Conservation (phyloP, 2,888 invertebrate genomes). For the Patella pellucida region DNA sequence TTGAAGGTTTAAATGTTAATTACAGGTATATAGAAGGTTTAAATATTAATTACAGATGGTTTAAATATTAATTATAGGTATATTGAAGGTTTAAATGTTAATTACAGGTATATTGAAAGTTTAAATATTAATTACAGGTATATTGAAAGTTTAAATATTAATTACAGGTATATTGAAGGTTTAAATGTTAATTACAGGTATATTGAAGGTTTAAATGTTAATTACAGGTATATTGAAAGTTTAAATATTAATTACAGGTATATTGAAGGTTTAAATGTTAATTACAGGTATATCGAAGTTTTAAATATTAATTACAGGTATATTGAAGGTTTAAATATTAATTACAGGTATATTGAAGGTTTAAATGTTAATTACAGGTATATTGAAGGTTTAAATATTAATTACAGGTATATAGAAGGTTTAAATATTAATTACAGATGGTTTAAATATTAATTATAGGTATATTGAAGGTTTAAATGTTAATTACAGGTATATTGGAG, state of each 20-base stretch:
- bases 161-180: neutral
- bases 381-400: neutral
- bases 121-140: neutral
- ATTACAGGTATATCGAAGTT: no score
- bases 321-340: no score
- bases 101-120: neutral
- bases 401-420: neutral
- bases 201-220: neutral
- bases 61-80: neutral
- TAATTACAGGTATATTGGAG: neutral
- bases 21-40: no score
- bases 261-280: no score
- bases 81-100: neutral
- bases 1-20: no score
- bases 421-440: neutral
- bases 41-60: no score
- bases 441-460: neutral
- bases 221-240: neutral
- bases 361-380: neutral
- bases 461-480: neutral
- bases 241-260: constrained; percentile 1
- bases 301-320: no score
- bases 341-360: no score
- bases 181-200: neutral
- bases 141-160: neutral